A percentile compares a stretch with the other conserved stretches of the same genome.
Conservation (phyloP, 1,140 invertebrate species). For the Tetramorium simillimum region DNA sequence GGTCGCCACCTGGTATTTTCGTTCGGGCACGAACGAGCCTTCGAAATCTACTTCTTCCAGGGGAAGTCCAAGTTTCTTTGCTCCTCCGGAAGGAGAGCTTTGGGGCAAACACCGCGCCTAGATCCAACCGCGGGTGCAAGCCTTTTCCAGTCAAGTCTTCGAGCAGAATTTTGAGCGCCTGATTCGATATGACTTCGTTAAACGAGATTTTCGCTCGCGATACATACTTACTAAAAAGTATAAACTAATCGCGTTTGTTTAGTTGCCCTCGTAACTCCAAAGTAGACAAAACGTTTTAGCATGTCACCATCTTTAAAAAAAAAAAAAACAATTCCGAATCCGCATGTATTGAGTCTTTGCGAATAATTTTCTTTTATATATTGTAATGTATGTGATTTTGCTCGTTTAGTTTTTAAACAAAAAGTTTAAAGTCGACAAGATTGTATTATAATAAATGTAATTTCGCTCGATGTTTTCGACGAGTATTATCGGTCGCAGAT, state of each 20-base stretch:
- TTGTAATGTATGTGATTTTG: not conserved
- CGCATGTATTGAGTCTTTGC: not conserved
- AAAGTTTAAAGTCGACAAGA: not conserved
- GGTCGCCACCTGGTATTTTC: conserved; percentile 83
- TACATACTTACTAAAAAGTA: not conserved
- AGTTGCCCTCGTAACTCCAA: not conserved
- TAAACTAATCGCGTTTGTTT: not conserved
- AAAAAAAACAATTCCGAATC: not conserved
- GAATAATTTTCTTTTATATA: not conserved
- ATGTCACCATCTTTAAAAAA: not conserved
- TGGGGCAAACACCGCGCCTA: conserved; percentile 21
- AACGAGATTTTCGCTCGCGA: not conserved
- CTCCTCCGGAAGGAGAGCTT: conserved; percentile 51
- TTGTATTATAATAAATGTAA: not conserved
- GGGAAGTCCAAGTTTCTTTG: conserved; percentile 59
- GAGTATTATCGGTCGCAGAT: not conserved
- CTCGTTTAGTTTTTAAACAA: not conserved
- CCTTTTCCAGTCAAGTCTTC: conserved; percentile 4
- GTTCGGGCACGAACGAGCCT: conserved; percentile 50
- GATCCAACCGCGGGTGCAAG: not conserved
- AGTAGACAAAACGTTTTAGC: not conserved
- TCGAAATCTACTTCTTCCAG: conserved; percentile 23
- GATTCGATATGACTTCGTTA: not conserved
- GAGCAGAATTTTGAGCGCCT: not conserved
- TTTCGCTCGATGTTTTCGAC: not conserved